Conservation (phyloP, 2,113 vertebrate genomes). For the Prunella himalayana region DNA sequence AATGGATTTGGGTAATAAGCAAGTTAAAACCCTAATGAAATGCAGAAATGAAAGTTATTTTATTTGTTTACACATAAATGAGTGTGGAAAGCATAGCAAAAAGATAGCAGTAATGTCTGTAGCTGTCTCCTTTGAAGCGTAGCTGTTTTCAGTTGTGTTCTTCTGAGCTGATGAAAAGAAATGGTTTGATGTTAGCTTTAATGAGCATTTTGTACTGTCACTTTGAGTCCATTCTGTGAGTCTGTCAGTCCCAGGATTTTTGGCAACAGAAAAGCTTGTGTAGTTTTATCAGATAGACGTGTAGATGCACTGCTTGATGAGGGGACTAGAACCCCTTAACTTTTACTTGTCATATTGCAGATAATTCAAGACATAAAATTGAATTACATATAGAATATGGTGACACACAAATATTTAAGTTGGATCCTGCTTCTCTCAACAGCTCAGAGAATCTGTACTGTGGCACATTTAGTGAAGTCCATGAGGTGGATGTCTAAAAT, state of each 20-base stretch:
- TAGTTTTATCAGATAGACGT: neutral
- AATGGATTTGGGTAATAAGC: neutral
- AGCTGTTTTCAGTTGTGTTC: neutral
- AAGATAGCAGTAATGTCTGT: neutral
- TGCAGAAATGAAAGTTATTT: slow-evolving; percentile 3
- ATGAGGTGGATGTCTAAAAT: neutral
- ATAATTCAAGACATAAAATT: neutral
- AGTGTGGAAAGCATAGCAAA: neutral
- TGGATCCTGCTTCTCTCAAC: neutral
- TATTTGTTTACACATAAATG: slow-evolving; percentile 5
- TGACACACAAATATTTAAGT: neutral
- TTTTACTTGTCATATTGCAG: neutral
- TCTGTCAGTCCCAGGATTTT: neutral
- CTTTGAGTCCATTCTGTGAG: neutral
- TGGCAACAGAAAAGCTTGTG: neutral
- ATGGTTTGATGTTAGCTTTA: neutral
- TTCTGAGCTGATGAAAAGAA: neutral
- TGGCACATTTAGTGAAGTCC: neutral
- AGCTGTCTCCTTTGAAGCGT: neutral
- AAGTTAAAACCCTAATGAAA: slow-evolving; percentile 17
- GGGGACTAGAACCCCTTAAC: neutral
- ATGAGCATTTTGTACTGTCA: slow-evolving; percentile 2
- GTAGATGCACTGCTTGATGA: neutral
- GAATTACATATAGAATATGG: neutral
- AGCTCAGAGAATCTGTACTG: neutral